Percentiles rank a stretch among this genome's conserved stretches.
Evolutionary conservation across 1,140 invertebrate genomes (phyloP).

Genomic region (Cheumatopsyche charites): DNA sequence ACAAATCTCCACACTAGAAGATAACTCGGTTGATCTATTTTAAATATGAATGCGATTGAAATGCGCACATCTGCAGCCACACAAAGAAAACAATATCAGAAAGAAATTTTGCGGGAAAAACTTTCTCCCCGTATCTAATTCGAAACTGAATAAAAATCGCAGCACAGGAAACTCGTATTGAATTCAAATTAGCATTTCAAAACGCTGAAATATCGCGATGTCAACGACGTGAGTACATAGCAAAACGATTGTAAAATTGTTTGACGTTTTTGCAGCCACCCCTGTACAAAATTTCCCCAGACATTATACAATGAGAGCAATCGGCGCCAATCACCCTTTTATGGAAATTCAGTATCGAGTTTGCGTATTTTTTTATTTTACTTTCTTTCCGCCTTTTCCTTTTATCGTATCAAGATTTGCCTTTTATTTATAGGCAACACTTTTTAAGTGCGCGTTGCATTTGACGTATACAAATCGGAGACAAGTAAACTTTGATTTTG

Average conservation of each 20-base stretch:
- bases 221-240: slow-evolving; percentile 16
- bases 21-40: too few species aligned
- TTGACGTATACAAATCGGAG: background rate
- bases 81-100: background rate
- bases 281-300: too few species aligned
- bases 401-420: slow-evolving; percentile 36
- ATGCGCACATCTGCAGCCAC: too few species aligned
- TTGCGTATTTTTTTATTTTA: slow-evolving; percentile 28
- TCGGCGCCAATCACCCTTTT: slow-evolving; percentile 36
- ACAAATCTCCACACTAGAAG: too few species aligned
- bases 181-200: slow-evolving; percentile 32
- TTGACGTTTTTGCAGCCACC: slow-evolving; percentile 15
- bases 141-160: background rate
- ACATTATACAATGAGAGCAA: slow-evolving; percentile 30
- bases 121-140: slow-evolving; percentile 2
- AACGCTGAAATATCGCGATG: slow-evolving; percentile 21
- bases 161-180: slow-evolving; percentile 1
- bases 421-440: slow-evolving; percentile 15
- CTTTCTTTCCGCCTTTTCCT: too few species aligned
- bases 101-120: background rate
- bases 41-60: too few species aligned
- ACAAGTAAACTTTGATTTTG: background rate
- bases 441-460: too few species aligned
- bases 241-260: slow-evolving; percentile 31
- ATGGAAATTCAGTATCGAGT: slow-evolving; percentile 36